Evolutionary conservation across 2,888 invertebrate genomes (phyloP).

Genomic region (Hypercompe scribonia): DNA sequence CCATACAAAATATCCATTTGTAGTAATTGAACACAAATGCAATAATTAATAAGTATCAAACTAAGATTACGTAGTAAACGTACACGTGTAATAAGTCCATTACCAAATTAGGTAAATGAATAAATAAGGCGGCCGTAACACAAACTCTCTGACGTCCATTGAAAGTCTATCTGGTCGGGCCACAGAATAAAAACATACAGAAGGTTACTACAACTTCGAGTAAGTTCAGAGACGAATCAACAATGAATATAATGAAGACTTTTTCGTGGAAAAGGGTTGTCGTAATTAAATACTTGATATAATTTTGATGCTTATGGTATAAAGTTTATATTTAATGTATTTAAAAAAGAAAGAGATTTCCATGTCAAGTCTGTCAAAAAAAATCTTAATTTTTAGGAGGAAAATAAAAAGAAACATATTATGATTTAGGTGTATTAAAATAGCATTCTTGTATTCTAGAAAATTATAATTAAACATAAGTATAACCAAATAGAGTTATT

Average conservation of each 20-base stretch:
- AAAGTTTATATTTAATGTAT: too few species aligned
- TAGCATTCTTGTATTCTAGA: too few species aligned
- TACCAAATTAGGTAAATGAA: slow-evolving; percentile 51
- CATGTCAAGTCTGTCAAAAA: too few species aligned
- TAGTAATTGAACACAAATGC: background rate
- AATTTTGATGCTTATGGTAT: too few species aligned
- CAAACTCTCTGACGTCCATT: slow-evolving; percentile 47
- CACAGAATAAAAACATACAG: slow-evolving; percentile 38
- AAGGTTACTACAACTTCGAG: background rate
- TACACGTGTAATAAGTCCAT: slow-evolving; percentile 31
- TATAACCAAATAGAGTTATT: too few species aligned
- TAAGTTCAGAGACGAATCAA: background rate
- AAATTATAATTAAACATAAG: too few species aligned
- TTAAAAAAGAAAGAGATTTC: too few species aligned
- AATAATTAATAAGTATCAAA: background rate
- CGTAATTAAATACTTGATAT: too few species aligned
- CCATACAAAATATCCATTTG: background rate
- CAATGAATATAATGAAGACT: background rate
- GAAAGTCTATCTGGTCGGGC: slow-evolving; percentile 41
- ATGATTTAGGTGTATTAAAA: too few species aligned
- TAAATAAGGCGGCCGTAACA: slow-evolving; percentile 48
- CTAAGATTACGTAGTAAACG: slow-evolving; percentile 2
- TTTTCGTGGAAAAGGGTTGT: background rate
- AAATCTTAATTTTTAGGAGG: too few species aligned
- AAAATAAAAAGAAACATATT: too few species aligned